These are phyloP conservation scores for Cephus cinctus DNA, from an alignment of 1,140 invertebrate genomes.

Conservation along the genomic window DNA sequence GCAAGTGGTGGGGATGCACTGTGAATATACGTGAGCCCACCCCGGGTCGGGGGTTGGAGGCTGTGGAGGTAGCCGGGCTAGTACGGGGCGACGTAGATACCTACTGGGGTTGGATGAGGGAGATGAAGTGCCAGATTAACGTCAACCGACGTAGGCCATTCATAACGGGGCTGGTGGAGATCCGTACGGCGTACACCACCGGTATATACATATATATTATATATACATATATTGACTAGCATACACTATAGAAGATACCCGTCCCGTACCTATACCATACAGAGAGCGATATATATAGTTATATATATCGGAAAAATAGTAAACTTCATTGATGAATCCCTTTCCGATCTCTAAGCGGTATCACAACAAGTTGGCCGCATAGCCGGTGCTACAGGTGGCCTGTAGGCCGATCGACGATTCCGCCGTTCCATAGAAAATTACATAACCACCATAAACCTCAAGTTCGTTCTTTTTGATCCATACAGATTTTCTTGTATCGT, in stretches of 20 bases:
- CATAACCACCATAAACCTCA: neutral
- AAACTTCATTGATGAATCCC: conserved; percentile 37
- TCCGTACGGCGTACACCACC: conserved; percentile 6
- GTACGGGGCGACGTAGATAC: no score
- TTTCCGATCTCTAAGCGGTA: conserved; percentile 34
- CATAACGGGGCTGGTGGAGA: conserved; percentile 28
- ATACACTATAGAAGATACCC: neutral
- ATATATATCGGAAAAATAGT: conserved; percentile 37
- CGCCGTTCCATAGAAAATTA: neutral
- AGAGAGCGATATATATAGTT: conserved; percentile 34
- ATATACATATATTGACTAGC: neutral
- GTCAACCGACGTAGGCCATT: conserved; percentile 37
- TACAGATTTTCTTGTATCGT: conserved; percentile 9
- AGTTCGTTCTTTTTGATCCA: neutral
- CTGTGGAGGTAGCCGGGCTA: neutral
- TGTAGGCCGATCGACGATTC: conserved; percentile 28
- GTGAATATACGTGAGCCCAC: neutral
- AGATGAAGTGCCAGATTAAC: conserved; percentile 39
- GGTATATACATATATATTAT: neutral
- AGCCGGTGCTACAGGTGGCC: conserved; percentile 32
- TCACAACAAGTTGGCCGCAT: conserved; percentile 29
- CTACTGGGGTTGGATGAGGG: conserved; percentile 29
- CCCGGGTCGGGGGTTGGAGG: neutral
- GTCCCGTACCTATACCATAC: conserved; percentile 2
- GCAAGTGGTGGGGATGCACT: neutral